Evolutionary conservation across 1,140 invertebrate genomes (phyloP).

Genomic region (Drosophila carrolli): DNA sequence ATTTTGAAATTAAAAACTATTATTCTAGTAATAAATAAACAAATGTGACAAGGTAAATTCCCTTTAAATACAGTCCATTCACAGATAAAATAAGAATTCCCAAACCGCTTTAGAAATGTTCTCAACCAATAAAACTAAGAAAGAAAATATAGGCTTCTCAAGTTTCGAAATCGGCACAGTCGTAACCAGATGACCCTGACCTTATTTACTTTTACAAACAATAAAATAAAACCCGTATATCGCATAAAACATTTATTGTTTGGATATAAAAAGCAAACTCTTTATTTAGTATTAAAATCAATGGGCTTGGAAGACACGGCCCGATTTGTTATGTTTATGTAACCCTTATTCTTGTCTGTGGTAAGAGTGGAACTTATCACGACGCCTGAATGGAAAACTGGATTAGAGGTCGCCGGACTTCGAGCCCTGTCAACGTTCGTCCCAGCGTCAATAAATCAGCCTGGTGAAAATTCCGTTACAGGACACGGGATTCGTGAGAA

Average conservation of each 20-base stretch:
- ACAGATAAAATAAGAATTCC: too few species aligned
- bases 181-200: conserved; percentile 31
- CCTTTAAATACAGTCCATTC: too few species aligned
- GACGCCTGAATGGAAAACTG: conserved; percentile 53
- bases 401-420: conserved; percentile 54
- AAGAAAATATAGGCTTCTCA: background rate
- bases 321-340: conserved; percentile 38
- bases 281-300: conserved; percentile 38
- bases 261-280: conserved; percentile 25
- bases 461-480: conserved; percentile 58
- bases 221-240: conserved; percentile 21
- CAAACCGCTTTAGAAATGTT: too few species aligned
- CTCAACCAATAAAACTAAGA: too few species aligned
- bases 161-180: background rate
- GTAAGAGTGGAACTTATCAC: conserved; percentile 46
- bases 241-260: conserved; percentile 40
- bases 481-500: conserved; percentile 67
- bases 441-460: conserved; percentile 60
- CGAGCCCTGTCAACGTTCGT: conserved; percentile 51
- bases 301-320: conserved; percentile 5
- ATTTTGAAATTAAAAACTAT: background rate
- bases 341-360: conserved; percentile 57
- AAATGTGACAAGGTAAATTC: too few species aligned
- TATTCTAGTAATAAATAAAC: background rate
- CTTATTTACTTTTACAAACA: conserved; percentile 26